phyloP scores from a whole-genome alignment of 2,797 vertebrate species.

The Sebastes elongatus region DNA sequence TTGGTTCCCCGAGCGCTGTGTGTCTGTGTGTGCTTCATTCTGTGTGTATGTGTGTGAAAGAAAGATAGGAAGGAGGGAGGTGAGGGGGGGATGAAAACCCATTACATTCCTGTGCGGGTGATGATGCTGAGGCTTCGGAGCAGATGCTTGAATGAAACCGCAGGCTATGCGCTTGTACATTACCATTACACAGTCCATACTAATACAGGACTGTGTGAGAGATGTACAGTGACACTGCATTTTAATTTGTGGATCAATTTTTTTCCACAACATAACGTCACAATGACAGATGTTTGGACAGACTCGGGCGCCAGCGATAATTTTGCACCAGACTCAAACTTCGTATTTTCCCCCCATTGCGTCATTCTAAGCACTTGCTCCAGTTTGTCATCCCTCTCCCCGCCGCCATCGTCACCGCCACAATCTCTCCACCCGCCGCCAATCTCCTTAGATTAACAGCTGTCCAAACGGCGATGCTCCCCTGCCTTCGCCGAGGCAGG shows the following conservation, averaged over 20 bases:
- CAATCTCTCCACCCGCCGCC: neutral
- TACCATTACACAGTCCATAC: neutral
- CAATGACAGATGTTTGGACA: constrained; percentile 19
- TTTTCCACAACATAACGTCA: neutral
- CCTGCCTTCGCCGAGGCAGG: constrained; percentile 1
- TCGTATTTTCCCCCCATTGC: constrained; percentile 41
- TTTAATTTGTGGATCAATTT: neutral
- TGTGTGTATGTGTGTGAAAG: constrained; percentile 41
- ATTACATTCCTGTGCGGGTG: constrained; percentile 26
- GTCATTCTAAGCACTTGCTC: constrained; percentile 31
- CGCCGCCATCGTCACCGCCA: neutral
- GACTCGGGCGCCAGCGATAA: neutral
- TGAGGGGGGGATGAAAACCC: neutral
- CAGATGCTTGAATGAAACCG: constrained; percentile 48
- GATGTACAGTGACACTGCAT: neutral
- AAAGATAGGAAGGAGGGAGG: neutral
- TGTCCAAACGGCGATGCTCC: constrained; percentile 34
- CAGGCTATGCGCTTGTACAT: constrained; percentile 15
- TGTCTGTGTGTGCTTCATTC: constrained; percentile 35
- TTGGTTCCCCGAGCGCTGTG: constrained; percentile 67
- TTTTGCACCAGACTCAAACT: constrained; percentile 32
- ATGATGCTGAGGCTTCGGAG: constrained; percentile 21
- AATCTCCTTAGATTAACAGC: constrained; percentile 44
- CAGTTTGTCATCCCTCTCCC: constrained; percentile 32
- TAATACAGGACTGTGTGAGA: neutral